These are phyloP conservation scores for Pseudochaenichthys georgianus DNA, from an alignment of 2,797 vertebrate genomes.

Conservation along the genomic window DNA sequence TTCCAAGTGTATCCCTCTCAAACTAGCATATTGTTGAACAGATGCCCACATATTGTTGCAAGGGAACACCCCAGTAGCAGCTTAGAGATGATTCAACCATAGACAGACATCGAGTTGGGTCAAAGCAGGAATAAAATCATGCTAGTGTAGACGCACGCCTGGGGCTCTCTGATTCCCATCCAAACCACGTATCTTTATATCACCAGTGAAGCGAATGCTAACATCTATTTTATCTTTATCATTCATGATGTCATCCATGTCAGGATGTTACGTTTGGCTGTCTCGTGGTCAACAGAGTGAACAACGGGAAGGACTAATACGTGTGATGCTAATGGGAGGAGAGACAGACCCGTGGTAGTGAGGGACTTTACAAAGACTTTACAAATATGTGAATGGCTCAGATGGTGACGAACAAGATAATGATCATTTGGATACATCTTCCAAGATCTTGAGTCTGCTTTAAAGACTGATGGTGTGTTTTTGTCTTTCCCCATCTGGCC, in stretches of 20 bases:
- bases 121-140: constrained; percentile 61
- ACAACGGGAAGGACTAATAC: constrained; percentile 43
- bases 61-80: constrained; percentile 64
- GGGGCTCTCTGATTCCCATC: constrained; percentile 60
- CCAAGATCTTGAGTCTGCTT: constrained; percentile 12
- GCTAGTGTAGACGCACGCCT: constrained; percentile 64
- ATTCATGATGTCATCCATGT: constrained; percentile 50
- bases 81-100: constrained; percentile 64
- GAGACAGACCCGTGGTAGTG: constrained; percentile 25
- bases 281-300: constrained; percentile 35
- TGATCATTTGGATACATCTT: constrained; percentile 1
- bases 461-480: constrained; percentile 28
- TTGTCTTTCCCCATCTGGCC: constrained; percentile 13
- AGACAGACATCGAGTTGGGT: constrained; percentile 66
- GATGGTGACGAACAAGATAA: background rate
- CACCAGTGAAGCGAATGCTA: constrained; percentile 56
- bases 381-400: constrained; percentile 13
- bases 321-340: constrained; percentile 45
- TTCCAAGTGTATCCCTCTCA: constrained; percentile 58
- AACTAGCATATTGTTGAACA: constrained; percentile 71
- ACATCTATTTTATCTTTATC: constrained; percentile 58
- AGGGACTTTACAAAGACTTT: constrained; percentile 36
- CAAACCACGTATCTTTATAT: constrained; percentile 58
- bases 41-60: constrained; percentile 68
- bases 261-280: constrained; percentile 42